A percentile compares a stretch with the other conserved stretches of the same genome.
phyloP scores from a whole-genome alignment of 2,113 vertebrate genomes.

The Grammomys surdaster region DNA sequence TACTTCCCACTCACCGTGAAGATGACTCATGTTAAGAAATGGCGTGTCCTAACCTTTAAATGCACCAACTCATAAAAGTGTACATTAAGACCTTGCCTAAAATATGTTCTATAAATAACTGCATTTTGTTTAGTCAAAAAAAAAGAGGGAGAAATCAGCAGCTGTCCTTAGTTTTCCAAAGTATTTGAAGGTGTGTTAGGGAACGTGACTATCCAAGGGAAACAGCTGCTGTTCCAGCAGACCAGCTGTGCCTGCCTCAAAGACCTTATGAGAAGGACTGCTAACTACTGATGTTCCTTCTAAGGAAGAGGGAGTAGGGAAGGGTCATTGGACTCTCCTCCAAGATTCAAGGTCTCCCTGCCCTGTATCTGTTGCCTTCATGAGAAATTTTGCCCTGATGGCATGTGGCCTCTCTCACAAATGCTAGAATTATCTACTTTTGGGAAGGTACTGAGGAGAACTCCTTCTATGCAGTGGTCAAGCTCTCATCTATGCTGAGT shows the following conservation, averaged over 20 bases:
- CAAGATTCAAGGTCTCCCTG: background rate
- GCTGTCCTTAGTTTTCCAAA: background rate
- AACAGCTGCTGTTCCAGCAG: background rate
- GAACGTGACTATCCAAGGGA: background rate
- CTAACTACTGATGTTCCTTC: background rate
- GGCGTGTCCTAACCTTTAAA: background rate
- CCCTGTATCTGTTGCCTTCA: background rate
- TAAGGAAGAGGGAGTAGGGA: background rate
- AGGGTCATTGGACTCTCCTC: background rate
- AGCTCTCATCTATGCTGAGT: background rate
- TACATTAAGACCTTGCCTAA: background rate
- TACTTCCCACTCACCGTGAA: background rate
- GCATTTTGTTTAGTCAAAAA: background rate
- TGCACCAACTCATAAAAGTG: background rate
- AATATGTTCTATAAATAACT: slow-evolving; percentile 23
- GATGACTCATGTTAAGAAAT: background rate
- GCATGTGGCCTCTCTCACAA: background rate
- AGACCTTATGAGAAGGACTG: background rate
- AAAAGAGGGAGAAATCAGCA: background rate
- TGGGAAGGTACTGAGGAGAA: background rate
- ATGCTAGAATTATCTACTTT: background rate
- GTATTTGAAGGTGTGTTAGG: background rate
- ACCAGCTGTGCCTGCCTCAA: background rate
- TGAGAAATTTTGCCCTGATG: background rate
- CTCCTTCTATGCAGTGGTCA: background rate